phyloP scores from a whole-genome alignment of 2,113 vertebrate species.

The Pseudonaja textilis region DNA sequence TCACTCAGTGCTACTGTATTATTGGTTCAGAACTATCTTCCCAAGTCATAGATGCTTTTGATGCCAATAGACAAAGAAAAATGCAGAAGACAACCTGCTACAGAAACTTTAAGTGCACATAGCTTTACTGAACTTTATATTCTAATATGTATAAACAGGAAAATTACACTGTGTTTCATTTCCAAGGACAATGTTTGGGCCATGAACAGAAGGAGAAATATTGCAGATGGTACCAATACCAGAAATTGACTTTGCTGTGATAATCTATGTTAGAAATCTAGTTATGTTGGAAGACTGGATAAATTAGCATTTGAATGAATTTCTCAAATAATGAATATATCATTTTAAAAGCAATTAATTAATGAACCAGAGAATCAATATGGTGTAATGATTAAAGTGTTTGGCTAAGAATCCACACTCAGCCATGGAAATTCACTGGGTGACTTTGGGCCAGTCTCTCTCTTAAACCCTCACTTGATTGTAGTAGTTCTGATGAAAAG shows the following conservation, averaged over 20 bases:
- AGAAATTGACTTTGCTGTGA: neutral
- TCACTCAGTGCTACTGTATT: neutral
- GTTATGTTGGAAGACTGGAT: neutral
- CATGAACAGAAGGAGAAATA: neutral
- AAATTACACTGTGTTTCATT: conserved; percentile 8
- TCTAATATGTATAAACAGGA: conserved; percentile 22
- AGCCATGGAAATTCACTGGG: neutral
- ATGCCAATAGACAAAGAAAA: neutral
- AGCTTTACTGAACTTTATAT: neutral
- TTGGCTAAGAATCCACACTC: neutral
- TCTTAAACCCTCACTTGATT: neutral
- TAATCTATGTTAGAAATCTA: neutral
- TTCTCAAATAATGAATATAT: neutral
- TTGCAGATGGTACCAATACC: neutral
- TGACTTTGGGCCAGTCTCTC: neutral
- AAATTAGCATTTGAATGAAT: neutral
- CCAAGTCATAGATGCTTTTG: fast-evolving
- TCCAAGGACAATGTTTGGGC: neutral
- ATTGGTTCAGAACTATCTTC: neutral
- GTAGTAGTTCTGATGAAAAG: neutral
- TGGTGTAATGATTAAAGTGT: neutral
- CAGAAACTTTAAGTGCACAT: neutral
- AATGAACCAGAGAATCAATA: neutral
- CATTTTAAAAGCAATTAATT: neutral
- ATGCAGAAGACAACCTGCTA: neutral